Percentiles rank a stretch among this genome's conserved stretches.
These are phyloP conservation scores for Yponomeuta malinellus DNA, from an alignment of 2,888 invertebrate species.

Conservation along the genomic window DNA sequence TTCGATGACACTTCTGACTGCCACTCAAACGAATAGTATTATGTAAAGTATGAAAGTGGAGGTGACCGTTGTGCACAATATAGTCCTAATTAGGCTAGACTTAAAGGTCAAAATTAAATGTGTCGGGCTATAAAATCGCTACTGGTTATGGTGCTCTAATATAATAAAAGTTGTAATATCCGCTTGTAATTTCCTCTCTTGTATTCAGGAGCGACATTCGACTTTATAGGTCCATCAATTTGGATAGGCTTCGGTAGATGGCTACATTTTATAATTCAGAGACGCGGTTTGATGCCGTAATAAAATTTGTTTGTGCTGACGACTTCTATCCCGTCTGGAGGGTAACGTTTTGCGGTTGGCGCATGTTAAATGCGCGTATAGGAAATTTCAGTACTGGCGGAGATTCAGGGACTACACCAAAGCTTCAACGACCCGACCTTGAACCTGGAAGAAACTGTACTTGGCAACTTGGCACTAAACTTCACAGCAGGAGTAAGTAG, in stretches of 20 bases:
- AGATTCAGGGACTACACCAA: too few species aligned
- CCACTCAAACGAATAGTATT: too few species aligned
- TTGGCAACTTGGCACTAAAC: too few species aligned
- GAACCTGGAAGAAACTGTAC: too few species aligned
- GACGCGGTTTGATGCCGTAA: conserved; percentile 2
- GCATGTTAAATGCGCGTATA: background rate
- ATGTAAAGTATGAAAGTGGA: too few species aligned
- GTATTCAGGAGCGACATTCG: background rate
- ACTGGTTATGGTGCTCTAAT: conserved; percentile 2
- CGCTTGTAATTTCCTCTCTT: conserved; percentile 10
- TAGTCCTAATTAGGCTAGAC: background rate
- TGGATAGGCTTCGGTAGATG: background rate
- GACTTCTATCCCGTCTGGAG: background rate
- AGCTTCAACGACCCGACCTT: too few species aligned
- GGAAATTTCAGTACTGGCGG: too few species aligned
- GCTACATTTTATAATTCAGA: background rate
- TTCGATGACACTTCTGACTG: too few species aligned
- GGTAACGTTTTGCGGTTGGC: background rate
- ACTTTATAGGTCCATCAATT: conserved; percentile 7
- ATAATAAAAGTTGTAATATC: conserved; percentile 9
- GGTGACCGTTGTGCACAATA: background rate
- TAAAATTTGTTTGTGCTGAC: background rate
- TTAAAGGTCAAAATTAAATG: background rate
- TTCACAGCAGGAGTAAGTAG: too few species aligned
- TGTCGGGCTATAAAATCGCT: background rate